phyloP scores from a whole-genome alignment of 2,797 vertebrate species.

The Gymnothorax reevesii region DNA sequence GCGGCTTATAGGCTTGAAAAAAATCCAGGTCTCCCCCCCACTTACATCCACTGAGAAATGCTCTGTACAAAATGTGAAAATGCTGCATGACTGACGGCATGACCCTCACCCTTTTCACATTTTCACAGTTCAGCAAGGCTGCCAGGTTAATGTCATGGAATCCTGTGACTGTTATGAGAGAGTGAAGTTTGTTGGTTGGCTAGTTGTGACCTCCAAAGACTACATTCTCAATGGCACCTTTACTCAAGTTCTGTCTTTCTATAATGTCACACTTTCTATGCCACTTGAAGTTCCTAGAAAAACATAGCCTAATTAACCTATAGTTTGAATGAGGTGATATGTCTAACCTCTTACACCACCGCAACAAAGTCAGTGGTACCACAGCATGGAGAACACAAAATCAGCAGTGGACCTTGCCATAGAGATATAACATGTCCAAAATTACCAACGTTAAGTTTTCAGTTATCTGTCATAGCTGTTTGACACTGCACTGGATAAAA shows the following conservation, averaged over 20 bases:
- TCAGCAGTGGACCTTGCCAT: neutral
- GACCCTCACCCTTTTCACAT: constrained; percentile 67
- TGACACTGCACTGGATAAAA: neutral
- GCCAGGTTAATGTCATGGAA: constrained; percentile 78
- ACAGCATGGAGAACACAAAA: constrained; percentile 24
- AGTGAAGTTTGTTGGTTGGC: constrained; percentile 76
- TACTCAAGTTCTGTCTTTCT: constrained; percentile 47
- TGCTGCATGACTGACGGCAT: constrained; percentile 72
- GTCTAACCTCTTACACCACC: constrained; percentile 60
- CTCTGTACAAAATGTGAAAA: constrained; percentile 54
- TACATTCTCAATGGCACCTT: constrained; percentile 54
- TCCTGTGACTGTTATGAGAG: constrained; percentile 75
- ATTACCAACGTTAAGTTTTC: neutral
- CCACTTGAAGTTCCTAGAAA: constrained; percentile 53
- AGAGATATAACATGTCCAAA: neutral
- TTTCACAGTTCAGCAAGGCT: constrained; percentile 74
- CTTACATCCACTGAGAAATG: constrained; percentile 55
- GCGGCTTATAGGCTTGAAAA: constrained; percentile 32
- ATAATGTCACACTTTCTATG: constrained; percentile 42
- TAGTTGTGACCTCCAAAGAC: constrained; percentile 69
- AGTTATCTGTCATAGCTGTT: neutral
- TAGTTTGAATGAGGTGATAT: constrained; percentile 67
- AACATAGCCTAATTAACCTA: constrained; percentile 47
- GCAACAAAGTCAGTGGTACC: constrained; percentile 38
- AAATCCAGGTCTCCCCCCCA: constrained; percentile 42